phyloP scores from a whole-genome alignment of 2,888 invertebrate species.

The Torymus texanus region DNA sequence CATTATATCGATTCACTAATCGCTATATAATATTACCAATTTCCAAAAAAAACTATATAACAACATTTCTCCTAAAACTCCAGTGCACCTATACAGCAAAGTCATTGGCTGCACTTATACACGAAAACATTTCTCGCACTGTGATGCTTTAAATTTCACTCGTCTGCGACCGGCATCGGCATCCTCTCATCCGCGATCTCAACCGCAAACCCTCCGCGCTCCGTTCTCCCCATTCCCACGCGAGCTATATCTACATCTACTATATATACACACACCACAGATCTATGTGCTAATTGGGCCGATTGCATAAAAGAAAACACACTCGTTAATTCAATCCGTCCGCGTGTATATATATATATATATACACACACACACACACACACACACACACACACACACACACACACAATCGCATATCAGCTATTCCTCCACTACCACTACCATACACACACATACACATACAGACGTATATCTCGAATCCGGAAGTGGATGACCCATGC shows the following conservation, averaged over 20 bases:
- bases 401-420: background rate
- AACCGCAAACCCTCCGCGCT: too few species aligned
- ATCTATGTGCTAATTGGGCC: constrained; percentile 12
- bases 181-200: too few species aligned
- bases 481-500: constrained; percentile 35
- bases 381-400: too few species aligned
- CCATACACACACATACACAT: background rate
- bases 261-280: background rate
- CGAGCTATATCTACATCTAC: background rate
- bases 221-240: background rate
- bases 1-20: too few species aligned
- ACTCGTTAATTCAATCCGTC: constrained; percentile 8
- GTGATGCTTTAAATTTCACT: too few species aligned
- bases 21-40: too few species aligned
- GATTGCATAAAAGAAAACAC: constrained; percentile 47
- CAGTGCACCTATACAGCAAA: too few species aligned
- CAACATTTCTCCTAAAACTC: too few species aligned
- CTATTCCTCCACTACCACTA: background rate
- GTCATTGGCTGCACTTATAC: too few species aligned
- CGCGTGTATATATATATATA: background rate
- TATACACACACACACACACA: background rate
- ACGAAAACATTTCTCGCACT: too few species aligned
- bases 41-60: too few species aligned
- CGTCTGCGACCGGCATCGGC: too few species aligned
- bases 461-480: constrained; percentile 6